These are phyloP conservation scores for Spisula solida DNA, from an alignment of 2,888 invertebrate genomes.

Conservation along the genomic window DNA sequence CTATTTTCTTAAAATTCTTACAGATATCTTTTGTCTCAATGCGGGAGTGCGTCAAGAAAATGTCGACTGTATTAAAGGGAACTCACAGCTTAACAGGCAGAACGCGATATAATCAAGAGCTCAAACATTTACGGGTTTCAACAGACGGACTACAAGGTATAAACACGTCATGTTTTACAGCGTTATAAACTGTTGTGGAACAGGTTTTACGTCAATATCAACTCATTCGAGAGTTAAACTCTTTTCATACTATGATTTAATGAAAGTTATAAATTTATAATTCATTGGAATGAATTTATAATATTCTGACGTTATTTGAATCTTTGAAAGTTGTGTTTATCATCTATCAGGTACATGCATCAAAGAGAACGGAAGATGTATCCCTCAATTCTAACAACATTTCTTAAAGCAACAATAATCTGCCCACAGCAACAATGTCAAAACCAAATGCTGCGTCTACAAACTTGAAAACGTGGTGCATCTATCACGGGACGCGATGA, in stretches of 20 bases:
- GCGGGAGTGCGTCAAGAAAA: constrained; percentile 32
- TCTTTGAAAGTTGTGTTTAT: too few species aligned
- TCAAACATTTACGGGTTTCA: not conserved
- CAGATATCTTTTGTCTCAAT: constrained; percentile 47
- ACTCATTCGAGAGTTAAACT: constrained; percentile 24
- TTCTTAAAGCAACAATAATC: too few species aligned
- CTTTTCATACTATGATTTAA: not conserved
- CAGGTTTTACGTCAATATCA: not conserved
- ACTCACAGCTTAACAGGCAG: constrained; percentile 57
- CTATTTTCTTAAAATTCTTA: constrained; percentile 12
- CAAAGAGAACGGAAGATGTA: too few species aligned
- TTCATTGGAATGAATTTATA: not conserved
- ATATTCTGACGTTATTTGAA: not conserved
- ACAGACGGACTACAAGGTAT: not conserved
- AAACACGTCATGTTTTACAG: not conserved
- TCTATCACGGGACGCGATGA: too few species aligned
- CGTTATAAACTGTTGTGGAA: not conserved
- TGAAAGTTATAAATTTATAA: not conserved
- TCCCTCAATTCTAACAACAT: too few species aligned
- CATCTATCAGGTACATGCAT: too few species aligned
- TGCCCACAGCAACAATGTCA: too few species aligned
- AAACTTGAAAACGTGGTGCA: too few species aligned
- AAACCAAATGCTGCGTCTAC: too few species aligned
- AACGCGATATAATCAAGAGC: constrained; percentile 38
- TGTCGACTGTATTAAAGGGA: constrained; percentile 47